phyloP scores from a whole-genome alignment of 2,888 invertebrate genomes.

The Toxonevra muliebris region DNA sequence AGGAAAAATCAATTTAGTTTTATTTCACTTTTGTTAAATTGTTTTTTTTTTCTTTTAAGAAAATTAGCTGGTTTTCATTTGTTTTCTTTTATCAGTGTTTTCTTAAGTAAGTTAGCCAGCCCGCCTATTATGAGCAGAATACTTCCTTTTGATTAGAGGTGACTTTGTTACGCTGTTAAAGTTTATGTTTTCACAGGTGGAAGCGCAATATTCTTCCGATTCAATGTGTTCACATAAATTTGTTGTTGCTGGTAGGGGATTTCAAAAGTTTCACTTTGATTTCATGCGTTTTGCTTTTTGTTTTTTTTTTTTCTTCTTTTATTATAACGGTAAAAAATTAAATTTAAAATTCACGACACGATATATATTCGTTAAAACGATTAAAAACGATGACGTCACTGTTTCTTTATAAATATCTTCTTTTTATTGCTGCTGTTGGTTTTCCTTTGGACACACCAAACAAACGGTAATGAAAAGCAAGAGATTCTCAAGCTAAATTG shows the following conservation, averaged over 20 bases:
- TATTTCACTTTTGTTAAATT: neutral
- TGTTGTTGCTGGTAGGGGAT: too few species aligned
- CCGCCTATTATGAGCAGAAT: too few species aligned
- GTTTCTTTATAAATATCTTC: too few species aligned
- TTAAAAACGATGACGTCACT: neutral
- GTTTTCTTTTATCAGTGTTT: neutral
- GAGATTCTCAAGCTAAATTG: neutral
- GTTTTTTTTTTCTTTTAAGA: neutral
- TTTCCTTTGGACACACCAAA: neutral
- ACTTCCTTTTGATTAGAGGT: too few species aligned
- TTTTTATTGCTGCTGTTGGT: neutral
- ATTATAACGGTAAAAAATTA: too few species aligned
- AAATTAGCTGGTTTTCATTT: neutral
- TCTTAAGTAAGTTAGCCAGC: neutral
- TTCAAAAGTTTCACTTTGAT: too few species aligned
- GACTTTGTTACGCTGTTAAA: too few species aligned
- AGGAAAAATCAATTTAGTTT: neutral
- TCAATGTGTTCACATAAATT: too few species aligned
- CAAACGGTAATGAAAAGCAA: neutral
- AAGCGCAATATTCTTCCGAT: too few species aligned
- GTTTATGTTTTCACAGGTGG: too few species aligned
- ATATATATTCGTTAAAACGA: neutral
- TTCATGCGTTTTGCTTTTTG: too few species aligned
- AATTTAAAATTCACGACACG: constrained; percentile 2
- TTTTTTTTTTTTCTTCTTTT: too few species aligned